These are phyloP conservation scores for Chelonus insularis DNA, from an alignment of 1,140 invertebrate species.

Conservation along the genomic window DNA sequence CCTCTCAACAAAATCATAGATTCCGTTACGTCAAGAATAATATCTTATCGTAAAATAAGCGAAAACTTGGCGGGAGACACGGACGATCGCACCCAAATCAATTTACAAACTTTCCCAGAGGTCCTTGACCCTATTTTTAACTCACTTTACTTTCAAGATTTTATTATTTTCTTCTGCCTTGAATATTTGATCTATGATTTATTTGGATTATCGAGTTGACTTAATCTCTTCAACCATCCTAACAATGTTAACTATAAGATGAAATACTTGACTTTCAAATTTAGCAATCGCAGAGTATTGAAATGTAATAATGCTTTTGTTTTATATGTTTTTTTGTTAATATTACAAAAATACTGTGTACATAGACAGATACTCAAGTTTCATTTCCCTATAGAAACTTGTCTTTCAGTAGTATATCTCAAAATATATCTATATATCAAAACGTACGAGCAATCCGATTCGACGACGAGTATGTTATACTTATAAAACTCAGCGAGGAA, in stretches of 20 bases:
- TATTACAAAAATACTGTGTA: not conserved
- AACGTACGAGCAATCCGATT: not conserved
- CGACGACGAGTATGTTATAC: conserved; percentile 1
- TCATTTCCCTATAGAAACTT: conserved; percentile 32
- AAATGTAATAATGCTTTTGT: too few relatives aligned
- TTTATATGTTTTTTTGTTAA: not conserved
- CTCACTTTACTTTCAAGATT: not conserved
- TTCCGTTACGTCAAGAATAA: conserved; percentile 3
- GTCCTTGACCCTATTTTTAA: not conserved
- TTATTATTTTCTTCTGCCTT: too few relatives aligned
- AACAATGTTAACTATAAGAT: too few relatives aligned
- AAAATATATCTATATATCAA: not conserved
- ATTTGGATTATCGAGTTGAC: too few relatives aligned
- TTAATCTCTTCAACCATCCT: too few relatives aligned
- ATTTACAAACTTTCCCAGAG: not conserved
- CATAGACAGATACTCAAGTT: conserved; percentile 24
- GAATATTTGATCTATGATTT: too few relatives aligned
- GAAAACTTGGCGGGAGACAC: conserved; percentile 2
- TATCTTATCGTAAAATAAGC: conserved; percentile 2
- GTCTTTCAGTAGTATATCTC: conserved; percentile 8
- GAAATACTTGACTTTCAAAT: too few relatives aligned
- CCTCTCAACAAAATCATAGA: not conserved
- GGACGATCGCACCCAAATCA: not conserved
- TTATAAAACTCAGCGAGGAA: conserved; percentile 9
- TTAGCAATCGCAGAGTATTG: too few relatives aligned